Evolutionary conservation across 2,797 vertebrate species (phyloP), one percentile per base, ranked within the genome.

Genomic region (Synaphobranchus kaupii): DNA sequence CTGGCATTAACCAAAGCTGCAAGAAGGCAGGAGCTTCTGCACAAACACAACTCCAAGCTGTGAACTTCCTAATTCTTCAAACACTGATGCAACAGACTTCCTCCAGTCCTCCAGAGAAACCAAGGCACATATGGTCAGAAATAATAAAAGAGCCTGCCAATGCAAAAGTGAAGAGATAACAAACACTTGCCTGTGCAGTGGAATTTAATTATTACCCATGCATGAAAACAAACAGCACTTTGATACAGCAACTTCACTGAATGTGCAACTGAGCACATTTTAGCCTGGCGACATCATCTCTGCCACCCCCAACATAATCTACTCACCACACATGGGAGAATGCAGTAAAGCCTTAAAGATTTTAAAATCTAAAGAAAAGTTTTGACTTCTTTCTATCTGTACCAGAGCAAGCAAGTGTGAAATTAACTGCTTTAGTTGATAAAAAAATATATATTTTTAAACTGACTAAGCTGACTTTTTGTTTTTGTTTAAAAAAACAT

Each of bases 261-360:
- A 13, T 66, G 54, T 76, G 82, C 9, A 20, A 87, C 83, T 83
- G 52, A 52, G 83, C n/a, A 52, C 47, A 22, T 83, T 68, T 50
- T 52, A 25, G 58, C 58, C 83, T 15, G 68, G 47, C 34, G 78
- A 83, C 10, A 48, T 73, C 60, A 52, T 17, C n/a, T 85, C 68
- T 34, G n/a, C 12, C 12, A 50, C 68, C 20, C 22, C 25, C 15
- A 17, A 73, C 63, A 68, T 13, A 68, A 48, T 34, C 20, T 47
- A 12, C 58, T 22, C 25, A 85, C 1, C 47, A 25, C 48, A 50
- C 10, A 15, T 50, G 17, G 2, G 9, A 50, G 39, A 44, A 25
- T 71, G 84, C 10, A 31, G 25, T 71, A 52, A 39, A 28, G 28
- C 13, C 15, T 28, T 31, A 17, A 84, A 84, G n/a, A 25, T 44